A percentile compares a stretch with the other conserved stretches of the same genome.
Conservation (phyloP, 2,113 vertebrate genomes). For the Paradisaea rubra region DNA sequence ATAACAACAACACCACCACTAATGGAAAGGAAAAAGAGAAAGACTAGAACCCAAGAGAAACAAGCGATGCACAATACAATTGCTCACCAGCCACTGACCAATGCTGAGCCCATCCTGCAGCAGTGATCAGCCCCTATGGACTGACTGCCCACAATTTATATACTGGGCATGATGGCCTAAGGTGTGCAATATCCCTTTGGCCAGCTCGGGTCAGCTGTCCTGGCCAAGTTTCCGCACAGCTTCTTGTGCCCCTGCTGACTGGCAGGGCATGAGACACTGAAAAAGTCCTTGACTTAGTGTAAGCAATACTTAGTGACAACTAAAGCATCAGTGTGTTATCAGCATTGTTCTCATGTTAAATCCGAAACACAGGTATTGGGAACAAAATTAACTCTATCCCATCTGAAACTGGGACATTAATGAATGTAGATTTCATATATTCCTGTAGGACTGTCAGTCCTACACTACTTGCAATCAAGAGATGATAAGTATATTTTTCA, state of each 20-base stretch:
- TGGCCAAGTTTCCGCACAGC: neutral
- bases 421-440: neutral
- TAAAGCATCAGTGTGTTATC: neutral
- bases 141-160: accelerated
- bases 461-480: neutral
- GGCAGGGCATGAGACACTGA: accelerated
- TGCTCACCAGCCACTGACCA: neutral
- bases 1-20: accelerated
- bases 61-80: neutral
- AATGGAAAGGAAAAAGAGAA: neutral
- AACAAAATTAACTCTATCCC: neutral
- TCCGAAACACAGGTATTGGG: neutral
- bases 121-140: neutral
- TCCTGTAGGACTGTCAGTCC: neutral
- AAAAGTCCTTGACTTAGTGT: neutral
- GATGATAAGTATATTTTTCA: neutral
- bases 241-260: neutral
- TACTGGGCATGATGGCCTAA: too few relatives aligned
- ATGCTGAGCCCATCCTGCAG: accelerated
- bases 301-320: neutral
- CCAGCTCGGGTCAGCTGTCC: neutral
- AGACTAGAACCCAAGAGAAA: neutral
- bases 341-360: neutral
- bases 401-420: neutral
- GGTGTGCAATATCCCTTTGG: neutral